These are phyloP conservation scores for Tricholauxania praeusta DNA, from an alignment of 2,888 invertebrate genomes.

Conservation along the genomic window DNA sequence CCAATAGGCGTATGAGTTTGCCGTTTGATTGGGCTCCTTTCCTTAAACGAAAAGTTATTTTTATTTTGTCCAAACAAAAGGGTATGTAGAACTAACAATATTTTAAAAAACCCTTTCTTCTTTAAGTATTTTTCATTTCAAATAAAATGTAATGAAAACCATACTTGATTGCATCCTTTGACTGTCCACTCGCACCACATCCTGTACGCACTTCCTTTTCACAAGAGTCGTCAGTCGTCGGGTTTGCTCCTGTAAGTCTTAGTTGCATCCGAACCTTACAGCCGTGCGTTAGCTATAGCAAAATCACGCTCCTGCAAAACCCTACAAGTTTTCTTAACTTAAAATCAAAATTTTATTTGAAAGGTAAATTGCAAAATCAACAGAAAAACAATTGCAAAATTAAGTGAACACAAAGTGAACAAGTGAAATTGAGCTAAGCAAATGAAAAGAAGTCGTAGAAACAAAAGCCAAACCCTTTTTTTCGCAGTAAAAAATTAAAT, in stretches of 20 bases:
- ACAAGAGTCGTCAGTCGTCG: constrained; percentile 53
- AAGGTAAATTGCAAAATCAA: constrained; percentile 28
- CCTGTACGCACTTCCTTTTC: constrained; percentile 42
- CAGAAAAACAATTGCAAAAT: constrained; percentile 29
- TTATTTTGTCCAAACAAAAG: no score
- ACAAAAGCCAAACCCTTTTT: constrained; percentile 48
- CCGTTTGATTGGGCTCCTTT: no score
- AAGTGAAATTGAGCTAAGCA: constrained; percentile 19
- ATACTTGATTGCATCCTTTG: no score
- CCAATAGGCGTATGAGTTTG: no score
- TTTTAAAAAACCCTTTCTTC: no score
- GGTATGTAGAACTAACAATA: no score
- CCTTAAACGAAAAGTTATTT: no score
- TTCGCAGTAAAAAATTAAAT: background rate
- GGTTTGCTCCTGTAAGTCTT: constrained; percentile 52
- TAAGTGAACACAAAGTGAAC: constrained; percentile 29
- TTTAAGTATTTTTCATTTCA: no score
- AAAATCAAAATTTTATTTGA: constrained; percentile 32
- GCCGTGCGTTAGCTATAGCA: constrained; percentile 57
- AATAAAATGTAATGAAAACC: no score
- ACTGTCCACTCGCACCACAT: background rate
- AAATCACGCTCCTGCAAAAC: constrained; percentile 37
- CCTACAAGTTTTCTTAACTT: constrained; percentile 38
- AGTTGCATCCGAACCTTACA: constrained; percentile 64
- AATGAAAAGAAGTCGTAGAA: constrained; percentile 17